phyloP scores from a whole-genome alignment of 2,797 vertebrate genomes.

The Acanthornis magna region DNA sequence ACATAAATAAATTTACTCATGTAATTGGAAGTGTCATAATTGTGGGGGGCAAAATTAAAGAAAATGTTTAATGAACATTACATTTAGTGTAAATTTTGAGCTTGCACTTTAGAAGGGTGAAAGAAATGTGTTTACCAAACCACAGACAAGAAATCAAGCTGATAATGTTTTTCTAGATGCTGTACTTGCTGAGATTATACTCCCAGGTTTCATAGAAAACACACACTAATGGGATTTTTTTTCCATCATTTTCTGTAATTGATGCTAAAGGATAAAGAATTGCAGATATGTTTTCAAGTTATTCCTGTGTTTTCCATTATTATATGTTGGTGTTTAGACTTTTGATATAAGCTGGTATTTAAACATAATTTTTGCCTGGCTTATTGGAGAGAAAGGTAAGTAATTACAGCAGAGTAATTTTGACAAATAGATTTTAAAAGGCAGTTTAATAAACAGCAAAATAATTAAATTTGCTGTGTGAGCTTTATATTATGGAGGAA shows the following conservation, averaged over 20 bases:
- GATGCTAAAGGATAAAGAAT: neutral
- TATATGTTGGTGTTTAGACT: neutral
- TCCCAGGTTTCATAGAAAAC: neutral
- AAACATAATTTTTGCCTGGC: neutral
- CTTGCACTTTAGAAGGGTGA: neutral
- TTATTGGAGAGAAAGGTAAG: neutral
- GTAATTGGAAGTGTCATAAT: neutral
- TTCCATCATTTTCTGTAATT: neutral
- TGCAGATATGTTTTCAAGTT: neutral
- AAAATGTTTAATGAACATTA: neutral
- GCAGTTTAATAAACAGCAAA: conserved; percentile 1
- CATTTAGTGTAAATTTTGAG: neutral
- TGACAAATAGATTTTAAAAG: conserved; percentile 32
- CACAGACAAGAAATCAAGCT: neutral
- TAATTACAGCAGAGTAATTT: neutral
- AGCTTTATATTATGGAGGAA: neutral
- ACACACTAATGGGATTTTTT: neutral
- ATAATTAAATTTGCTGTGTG: conserved; percentile 6
- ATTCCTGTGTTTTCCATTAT: neutral
- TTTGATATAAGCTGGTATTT: neutral
- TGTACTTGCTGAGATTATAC: neutral
- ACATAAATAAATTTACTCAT: neutral
- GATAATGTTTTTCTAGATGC: neutral
- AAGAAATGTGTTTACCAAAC: neutral
- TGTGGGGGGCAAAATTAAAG: neutral